phyloP scores from a whole-genome alignment of 2,888 invertebrate species.

The Suillia variegata region DNA sequence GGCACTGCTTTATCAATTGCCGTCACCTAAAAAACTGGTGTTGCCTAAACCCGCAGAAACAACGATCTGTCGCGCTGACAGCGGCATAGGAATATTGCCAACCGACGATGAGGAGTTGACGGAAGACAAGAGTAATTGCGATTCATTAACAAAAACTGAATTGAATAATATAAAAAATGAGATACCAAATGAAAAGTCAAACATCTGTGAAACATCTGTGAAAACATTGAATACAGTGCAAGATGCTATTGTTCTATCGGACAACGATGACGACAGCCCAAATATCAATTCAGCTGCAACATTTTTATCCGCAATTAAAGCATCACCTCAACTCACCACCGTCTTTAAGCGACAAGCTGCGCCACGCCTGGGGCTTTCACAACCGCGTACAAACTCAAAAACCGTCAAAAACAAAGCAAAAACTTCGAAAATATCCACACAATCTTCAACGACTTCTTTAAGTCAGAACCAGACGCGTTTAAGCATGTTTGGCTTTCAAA shows the following conservation, averaged over 20 bases:
- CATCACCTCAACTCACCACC: neutral
- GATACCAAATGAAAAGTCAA: neutral
- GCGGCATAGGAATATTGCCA: slow-evolving; percentile 9
- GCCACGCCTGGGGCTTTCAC: slow-evolving; percentile 42
- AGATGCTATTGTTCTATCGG: slow-evolving; percentile 32
- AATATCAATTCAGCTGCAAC: too few species aligned
- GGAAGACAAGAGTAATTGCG: too few species aligned
- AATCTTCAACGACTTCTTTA: slow-evolving; percentile 13
- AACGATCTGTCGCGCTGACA: neutral
- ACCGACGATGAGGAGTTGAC: neutral
- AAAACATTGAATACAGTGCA: neutral
- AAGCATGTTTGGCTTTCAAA: slow-evolving; percentile 72
- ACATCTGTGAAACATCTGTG: neutral
- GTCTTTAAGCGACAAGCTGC: slow-evolving; percentile 20
- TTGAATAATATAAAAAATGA: too few species aligned
- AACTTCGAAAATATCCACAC: slow-evolving; percentile 14
- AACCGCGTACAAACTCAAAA: slow-evolving; percentile 23
- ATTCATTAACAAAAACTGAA: too few species aligned
- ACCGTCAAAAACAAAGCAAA: too few species aligned
- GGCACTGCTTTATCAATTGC: slow-evolving; percentile 27
- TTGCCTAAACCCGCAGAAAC: neutral
- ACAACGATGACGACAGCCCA: too few species aligned
- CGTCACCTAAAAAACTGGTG: slow-evolving; percentile 30
- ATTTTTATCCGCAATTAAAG: too few species aligned
- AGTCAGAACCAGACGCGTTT: slow-evolving; percentile 65